A percentile compares a stretch with the other conserved stretches of the same genome.
Conservation (phyloP, 1,140 invertebrate genomes). For the Nautilus pompilius region DNA sequence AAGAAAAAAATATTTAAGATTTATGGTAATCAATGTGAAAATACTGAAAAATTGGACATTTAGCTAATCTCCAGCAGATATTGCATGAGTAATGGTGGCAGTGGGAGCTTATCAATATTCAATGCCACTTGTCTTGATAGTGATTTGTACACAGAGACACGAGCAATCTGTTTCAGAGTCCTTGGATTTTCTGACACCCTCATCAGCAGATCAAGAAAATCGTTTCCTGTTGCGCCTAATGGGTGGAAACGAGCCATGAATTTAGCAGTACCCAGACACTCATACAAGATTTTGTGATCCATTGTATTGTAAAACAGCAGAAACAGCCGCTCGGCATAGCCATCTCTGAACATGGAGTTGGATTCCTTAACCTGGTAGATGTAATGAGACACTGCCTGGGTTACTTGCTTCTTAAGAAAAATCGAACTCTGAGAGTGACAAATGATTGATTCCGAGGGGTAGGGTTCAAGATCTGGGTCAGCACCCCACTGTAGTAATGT, state of each 20-base stretch:
- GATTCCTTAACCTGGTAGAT: constrained; percentile 33
- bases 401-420: constrained; percentile 43
- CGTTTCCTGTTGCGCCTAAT: constrained; percentile 18
- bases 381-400: constrained; percentile 45
- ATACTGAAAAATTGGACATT: too few species aligned
- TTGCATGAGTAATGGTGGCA: constrained; percentile 37
- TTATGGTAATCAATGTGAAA: too few species aligned
- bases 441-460: constrained; percentile 49
- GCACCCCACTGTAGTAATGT: constrained; percentile 49
- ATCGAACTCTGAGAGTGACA: constrained; percentile 52
- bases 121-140: constrained; percentile 31
- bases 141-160: constrained; percentile 47
- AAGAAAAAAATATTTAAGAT: too few species aligned
- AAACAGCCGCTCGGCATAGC: constrained; percentile 34
- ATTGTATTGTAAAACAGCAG: constrained; percentile 48
- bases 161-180: constrained; percentile 38
- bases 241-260: constrained; percentile 36
- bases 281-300: constrained; percentile 39
- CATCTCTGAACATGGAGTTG: constrained; percentile 24
- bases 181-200: constrained; percentile 37
- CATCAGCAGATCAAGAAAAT: constrained; percentile 31
- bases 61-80: constrained; percentile 43
- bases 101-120: constrained; percentile 32
- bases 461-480: constrained; percentile 49
- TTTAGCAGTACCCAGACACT: constrained; percentile 38